These are phyloP conservation scores for Chelon labrosus DNA, from an alignment of 2,797 vertebrate species.

Conservation along the genomic window DNA sequence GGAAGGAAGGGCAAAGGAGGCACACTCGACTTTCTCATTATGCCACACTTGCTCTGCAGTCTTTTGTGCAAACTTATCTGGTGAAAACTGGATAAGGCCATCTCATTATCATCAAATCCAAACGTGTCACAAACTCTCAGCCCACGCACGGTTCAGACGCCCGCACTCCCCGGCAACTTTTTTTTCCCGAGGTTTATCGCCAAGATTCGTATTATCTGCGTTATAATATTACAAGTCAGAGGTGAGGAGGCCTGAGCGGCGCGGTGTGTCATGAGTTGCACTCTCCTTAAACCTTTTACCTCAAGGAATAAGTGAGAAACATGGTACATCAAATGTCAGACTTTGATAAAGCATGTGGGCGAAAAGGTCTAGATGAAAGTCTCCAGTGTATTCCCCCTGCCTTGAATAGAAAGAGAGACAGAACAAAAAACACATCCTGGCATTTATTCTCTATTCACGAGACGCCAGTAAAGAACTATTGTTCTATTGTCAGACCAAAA, in stretches of 20 bases:
- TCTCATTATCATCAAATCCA: slow-evolving; percentile 64
- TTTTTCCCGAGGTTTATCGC: slow-evolving; percentile 10
- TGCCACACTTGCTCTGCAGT: slow-evolving; percentile 45
- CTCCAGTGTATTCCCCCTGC: slow-evolving; percentile 63
- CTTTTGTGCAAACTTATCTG: slow-evolving; percentile 41
- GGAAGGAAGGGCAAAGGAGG: slow-evolving; percentile 63
- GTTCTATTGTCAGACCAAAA: slow-evolving; percentile 80
- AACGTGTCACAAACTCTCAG: slow-evolving; percentile 33
- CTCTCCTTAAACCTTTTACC: slow-evolving; percentile 58
- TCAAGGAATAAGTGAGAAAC: slow-evolving; percentile 56
- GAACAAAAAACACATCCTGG: slow-evolving; percentile 72
- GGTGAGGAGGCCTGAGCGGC: slow-evolving; percentile 36
- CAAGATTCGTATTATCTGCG: background rate
- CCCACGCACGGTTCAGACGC: slow-evolving; percentile 15
- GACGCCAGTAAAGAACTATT: slow-evolving; percentile 70
- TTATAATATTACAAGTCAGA: slow-evolving; percentile 29
- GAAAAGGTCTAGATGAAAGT: slow-evolving; percentile 69
- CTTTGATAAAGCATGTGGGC: slow-evolving; percentile 57
- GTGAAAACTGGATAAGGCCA: slow-evolving; percentile 45
- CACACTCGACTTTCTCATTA: slow-evolving; percentile 56
- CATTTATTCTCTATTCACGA: slow-evolving; percentile 78
- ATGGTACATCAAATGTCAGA: slow-evolving; percentile 61
- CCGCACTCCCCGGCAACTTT: slow-evolving; percentile 6
- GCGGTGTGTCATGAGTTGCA: slow-evolving; percentile 37
- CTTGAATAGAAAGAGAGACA: slow-evolving; percentile 66